phyloP scores from a whole-genome alignment of 2,113 vertebrate genomes.

The Numida meleagris region DNA sequence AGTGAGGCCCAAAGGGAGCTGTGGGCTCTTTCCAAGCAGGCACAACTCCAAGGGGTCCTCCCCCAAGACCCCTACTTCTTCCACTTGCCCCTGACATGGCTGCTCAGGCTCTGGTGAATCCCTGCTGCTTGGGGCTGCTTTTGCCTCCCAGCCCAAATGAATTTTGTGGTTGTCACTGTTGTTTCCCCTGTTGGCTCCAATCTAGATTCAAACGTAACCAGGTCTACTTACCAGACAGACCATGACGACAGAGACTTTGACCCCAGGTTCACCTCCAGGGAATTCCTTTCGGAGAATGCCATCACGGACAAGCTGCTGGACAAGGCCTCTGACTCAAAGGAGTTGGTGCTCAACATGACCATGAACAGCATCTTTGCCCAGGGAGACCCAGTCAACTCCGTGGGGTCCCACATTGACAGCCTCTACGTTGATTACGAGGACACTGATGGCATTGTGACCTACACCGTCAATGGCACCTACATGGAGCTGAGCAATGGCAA shows the following conservation, averaged over 20 bases:
- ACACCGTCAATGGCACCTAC: conserved; percentile 82
- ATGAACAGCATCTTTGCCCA: conserved; percentile 85
- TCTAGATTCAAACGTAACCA: conserved; percentile 77
- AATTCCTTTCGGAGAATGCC: conserved; percentile 82
- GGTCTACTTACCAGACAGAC: conserved; percentile 67
- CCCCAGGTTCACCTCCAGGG: conserved; percentile 67
- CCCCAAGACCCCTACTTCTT: background rate
- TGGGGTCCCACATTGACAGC: conserved; percentile 68
- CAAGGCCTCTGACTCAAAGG: conserved; percentile 74
- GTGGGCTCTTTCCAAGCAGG: background rate
- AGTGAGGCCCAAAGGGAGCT: background rate
- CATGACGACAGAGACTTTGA: conserved; percentile 50
- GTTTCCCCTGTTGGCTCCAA: conserved; percentile 49
- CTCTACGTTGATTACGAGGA: conserved; percentile 81
- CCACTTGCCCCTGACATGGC: background rate
- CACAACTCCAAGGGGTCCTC: background rate
- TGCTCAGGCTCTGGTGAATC: conserved; percentile 9
- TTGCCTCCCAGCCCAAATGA: conserved; percentile 18
- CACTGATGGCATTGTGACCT: conserved; percentile 47
- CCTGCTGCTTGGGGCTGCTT: conserved; percentile 25
- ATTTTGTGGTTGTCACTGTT: conserved; percentile 54
- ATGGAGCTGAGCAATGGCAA: conserved; percentile 84
- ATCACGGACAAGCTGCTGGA: conserved; percentile 86
- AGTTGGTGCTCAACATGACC: conserved; percentile 84
- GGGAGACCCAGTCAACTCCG: conserved; percentile 70